These are phyloP conservation scores for Clarias fuscus DNA, from an alignment of 2,797 vertebrate genomes.

Conservation along the genomic window DNA sequence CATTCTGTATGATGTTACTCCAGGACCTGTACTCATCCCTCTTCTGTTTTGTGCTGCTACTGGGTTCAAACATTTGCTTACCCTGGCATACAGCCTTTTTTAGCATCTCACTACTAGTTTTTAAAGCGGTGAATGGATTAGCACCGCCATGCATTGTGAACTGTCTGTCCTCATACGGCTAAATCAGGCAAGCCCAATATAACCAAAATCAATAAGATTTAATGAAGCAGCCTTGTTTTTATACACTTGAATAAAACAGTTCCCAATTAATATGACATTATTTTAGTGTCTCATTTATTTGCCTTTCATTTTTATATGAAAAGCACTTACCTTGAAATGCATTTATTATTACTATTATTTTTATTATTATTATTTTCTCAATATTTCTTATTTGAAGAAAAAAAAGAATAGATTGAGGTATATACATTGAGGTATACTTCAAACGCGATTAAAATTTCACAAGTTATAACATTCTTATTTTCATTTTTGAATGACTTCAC, in stretches of 20 bases:
- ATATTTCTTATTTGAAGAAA: slow-evolving; percentile 46
- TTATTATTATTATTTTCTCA: not conserved
- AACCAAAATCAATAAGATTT: not conserved
- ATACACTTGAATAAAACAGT: not conserved
- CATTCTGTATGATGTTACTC: not conserved
- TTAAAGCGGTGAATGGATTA: not conserved
- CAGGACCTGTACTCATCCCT: not conserved
- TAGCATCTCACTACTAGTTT: not conserved
- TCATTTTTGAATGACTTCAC: slow-evolving; percentile 34
- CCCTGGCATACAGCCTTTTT: too few relatives aligned
- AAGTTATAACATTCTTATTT: slow-evolving; percentile 39
- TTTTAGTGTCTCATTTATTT: not conserved
- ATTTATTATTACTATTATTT: slow-evolving; percentile 3
- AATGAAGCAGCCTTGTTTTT: not conserved
- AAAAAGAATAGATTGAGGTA: slow-evolving; percentile 28
- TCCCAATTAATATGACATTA: not conserved
- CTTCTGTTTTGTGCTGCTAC: not conserved
- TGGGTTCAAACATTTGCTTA: not conserved
- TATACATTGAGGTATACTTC: slow-evolving; percentile 40
- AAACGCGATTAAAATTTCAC: slow-evolving; percentile 29
- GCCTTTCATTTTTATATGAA: not conserved
- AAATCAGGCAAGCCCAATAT: not conserved
- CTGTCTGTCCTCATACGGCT: not conserved
- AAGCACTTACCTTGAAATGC: not conserved
- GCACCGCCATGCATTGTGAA: not conserved